Evolutionary conservation across 2,888 invertebrate genomes (phyloP), one percentile per base, ranked within the genome.

Genomic region (Criorhina ranunculi): DNA sequence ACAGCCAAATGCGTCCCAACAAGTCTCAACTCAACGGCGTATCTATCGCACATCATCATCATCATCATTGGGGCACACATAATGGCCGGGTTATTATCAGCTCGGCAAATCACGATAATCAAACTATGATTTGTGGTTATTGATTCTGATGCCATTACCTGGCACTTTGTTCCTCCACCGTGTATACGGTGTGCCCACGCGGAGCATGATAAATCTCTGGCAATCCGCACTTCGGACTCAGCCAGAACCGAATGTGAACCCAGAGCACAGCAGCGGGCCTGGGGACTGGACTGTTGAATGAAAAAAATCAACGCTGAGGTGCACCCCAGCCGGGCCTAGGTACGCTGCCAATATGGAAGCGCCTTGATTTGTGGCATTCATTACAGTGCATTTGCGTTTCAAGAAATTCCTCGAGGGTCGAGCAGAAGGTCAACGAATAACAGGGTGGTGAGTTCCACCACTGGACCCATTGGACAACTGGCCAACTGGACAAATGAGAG

Each of bases 111-210:
- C 85, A 85, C 75, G 85, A 85, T 85, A 80, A 80, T 85, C 85
- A 85, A 85, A 85, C 75, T 76, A 80, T 85, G 85, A 85, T 85
- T 85, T 85, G 85, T 85, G 85, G 85, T 85, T 85, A 85, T 85
- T 85, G 85, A 85, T 85, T 85, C 60, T 80, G 85, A 80, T 85
- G 85, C 80, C 75, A 85, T 85, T 85, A 76, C 75, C 76, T 85
- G 76, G 80, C 85, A 85, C 80, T 85, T 85, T 85, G 85, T 80
- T 76, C 80, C 64, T 73, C 24, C 73, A 67, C 51, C 24, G 35
- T 46, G 62, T 49, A 31, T 40, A 9, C 17, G 35, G 29, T 40
- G 49, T 78, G 69, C 83, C 83, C 83, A 83, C 83, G 83, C 83
- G 44, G 19, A 44, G 40, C 33, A 85, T 80, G 76, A 85, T 85